These are phyloP conservation scores for Pachycephus smyrnensis DNA, from an alignment of 2,888 invertebrate genomes.

Conservation along the genomic window DNA sequence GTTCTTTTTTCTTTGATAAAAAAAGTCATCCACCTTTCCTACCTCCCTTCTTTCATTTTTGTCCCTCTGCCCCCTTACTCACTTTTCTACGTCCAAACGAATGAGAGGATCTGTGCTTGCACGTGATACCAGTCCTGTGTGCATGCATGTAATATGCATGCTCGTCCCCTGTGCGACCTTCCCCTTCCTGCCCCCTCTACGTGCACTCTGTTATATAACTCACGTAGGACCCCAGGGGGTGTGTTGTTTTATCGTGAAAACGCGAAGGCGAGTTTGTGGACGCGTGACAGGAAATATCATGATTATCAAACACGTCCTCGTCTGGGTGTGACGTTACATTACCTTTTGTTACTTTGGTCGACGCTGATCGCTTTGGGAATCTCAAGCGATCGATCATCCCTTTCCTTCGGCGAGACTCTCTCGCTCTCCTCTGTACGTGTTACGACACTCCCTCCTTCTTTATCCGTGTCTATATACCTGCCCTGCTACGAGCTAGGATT, in stretches of 20 bases:
- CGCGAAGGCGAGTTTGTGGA: slow-evolving; percentile 15
- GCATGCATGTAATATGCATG: slow-evolving; percentile 44
- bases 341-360: neutral
- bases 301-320: neutral
- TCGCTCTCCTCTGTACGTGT: slow-evolving; percentile 11
- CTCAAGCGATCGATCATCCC: slow-evolving; percentile 11
- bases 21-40: slow-evolving; percentile 13
- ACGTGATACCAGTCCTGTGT: slow-evolving; percentile 31
- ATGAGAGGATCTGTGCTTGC: slow-evolving; percentile 13
- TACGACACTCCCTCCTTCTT: neutral
- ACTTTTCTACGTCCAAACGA: slow-evolving; percentile 15
- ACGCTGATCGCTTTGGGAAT: slow-evolving; percentile 16
- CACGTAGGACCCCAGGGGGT: slow-evolving; percentile 20
- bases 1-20: slow-evolving; percentile 16
- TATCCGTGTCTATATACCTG: neutral
- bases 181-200: neutral
- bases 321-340: neutral
- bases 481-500: neutral
- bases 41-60: slow-evolving; percentile 8
- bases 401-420: slow-evolving; percentile 20
- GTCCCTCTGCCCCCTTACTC: slow-evolving; percentile 16
- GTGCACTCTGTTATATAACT: neutral
- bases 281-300: neutral
- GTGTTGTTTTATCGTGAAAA: slow-evolving; percentile 28
- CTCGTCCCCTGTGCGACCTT: neutral